phyloP scores from a whole-genome alignment of 2,888 invertebrate genomes.

The Melikaiella ostensackeni region DNA sequence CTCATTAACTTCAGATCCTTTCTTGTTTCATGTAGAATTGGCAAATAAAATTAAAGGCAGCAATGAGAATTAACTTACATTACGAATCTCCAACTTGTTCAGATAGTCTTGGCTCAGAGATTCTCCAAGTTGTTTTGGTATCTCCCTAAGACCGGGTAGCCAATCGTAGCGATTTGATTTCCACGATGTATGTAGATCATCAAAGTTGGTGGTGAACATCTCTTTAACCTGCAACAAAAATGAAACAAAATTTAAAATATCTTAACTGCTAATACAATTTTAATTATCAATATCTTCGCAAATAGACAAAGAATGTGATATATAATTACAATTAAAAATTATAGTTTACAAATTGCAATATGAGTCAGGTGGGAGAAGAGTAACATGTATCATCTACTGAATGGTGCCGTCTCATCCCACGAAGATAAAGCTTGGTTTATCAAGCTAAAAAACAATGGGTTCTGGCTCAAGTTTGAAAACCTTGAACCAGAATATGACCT shows the following conservation, averaged over 20 bases:
- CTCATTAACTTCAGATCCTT: background rate
- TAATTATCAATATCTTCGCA: background rate
- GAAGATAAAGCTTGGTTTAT: constrained; percentile 14
- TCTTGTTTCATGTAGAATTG: background rate
- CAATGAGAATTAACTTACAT: constrained; percentile 53
- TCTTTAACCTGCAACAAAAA: constrained; percentile 77
- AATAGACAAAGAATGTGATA: background rate
- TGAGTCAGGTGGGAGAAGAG: background rate
- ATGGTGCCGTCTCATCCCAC: background rate
- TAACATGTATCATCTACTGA: constrained; percentile 13
- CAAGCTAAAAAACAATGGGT: constrained; percentile 1
- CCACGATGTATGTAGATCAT: constrained; percentile 76
- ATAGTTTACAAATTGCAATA: background rate
- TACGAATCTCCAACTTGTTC: constrained; percentile 76
- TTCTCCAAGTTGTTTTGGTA: constrained; percentile 79
- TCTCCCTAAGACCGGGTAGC: constrained; percentile 77
- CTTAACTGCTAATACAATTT: background rate
- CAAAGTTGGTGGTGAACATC: constrained; percentile 76
- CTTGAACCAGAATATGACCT: constrained; percentile 1
- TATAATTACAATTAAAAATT: background rate
- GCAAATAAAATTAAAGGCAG: background rate
- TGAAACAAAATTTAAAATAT: constrained; percentile 46
- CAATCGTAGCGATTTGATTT: constrained; percentile 77
- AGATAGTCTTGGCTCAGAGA: constrained; percentile 74
- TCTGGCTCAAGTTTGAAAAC: background rate